A percentile compares a stretch with the other conserved stretches of the same genome.
Conservation (phyloP, 2,888 invertebrate genomes). For the Cheilosia urbana region DNA sequence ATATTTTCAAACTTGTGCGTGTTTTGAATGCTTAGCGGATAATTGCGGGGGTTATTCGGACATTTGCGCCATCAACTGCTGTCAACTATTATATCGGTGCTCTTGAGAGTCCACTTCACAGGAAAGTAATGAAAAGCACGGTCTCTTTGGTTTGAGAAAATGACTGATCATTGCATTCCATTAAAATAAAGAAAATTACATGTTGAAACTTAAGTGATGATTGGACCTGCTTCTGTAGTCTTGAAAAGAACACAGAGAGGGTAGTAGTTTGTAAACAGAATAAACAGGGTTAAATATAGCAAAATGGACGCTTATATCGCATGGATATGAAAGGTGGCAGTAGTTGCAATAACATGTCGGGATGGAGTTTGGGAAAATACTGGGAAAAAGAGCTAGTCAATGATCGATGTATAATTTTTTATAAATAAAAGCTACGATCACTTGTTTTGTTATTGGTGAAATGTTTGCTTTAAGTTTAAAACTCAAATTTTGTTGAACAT, state of each 20-base stretch:
- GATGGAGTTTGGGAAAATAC: background rate
- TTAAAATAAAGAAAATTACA: background rate
- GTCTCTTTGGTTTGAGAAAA: background rate
- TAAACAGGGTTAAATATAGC: background rate
- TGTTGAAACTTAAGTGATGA: background rate
- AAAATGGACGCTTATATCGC: background rate
- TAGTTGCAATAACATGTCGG: conserved; percentile 7
- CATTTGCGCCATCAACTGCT: background rate
- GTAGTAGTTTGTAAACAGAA: background rate
- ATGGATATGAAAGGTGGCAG: background rate
- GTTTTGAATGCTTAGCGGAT: conserved; percentile 61
- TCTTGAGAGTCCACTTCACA: background rate
- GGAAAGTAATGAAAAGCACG: background rate
- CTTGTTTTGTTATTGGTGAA: too few relatives aligned
- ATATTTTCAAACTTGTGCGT: conserved; percentile 66
- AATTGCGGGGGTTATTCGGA: conserved; percentile 1
- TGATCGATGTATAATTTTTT: background rate
- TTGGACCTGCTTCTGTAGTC: background rate
- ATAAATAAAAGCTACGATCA: too few relatives aligned
- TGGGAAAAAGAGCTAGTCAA: background rate
- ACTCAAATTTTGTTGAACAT: too few relatives aligned
- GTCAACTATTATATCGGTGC: background rate
- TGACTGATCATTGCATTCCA: background rate
- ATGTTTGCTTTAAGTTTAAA: too few relatives aligned
- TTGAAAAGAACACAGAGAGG: background rate